Conservation (phyloP, 2,113 vertebrate genomes). For the Rattus rattus region DNA sequence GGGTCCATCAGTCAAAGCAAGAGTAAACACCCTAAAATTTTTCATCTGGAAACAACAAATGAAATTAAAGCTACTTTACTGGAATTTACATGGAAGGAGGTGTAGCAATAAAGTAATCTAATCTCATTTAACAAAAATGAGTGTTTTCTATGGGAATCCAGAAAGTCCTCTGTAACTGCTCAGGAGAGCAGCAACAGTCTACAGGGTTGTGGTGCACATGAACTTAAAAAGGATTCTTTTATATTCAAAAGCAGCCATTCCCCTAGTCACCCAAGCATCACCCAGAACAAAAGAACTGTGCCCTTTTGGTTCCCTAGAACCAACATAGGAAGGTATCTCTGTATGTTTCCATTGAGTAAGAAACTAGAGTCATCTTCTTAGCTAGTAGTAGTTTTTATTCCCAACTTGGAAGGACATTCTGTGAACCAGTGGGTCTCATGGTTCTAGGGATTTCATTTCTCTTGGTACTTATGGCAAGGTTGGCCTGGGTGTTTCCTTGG, state of each 20-base stretch:
- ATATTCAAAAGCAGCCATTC: background rate
- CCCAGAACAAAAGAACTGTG: background rate
- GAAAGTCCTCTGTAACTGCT: background rate
- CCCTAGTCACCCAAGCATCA: background rate
- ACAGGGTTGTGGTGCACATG: fast-evolving
- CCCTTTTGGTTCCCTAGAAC: no score
- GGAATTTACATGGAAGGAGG: background rate
- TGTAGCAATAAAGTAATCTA: background rate
- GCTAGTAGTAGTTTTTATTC: background rate
- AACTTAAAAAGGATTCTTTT: fast-evolving
- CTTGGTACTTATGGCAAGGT: fast-evolving
- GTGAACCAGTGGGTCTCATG: fast-evolving
- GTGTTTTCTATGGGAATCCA: background rate
- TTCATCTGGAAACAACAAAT: background rate
- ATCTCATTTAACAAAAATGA: background rate
- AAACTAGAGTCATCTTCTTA: background rate
- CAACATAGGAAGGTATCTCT: background rate
- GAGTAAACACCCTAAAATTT: no score
- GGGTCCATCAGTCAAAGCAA: fast-evolving
- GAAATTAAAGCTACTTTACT: background rate
- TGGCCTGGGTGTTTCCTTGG: fast-evolving
- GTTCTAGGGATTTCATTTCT: background rate
- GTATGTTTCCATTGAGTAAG: background rate
- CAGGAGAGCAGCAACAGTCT: fast-evolving
- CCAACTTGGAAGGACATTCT: background rate